These are phyloP conservation scores for Brachirus orientalis DNA, from an alignment of 2,113 vertebrate genomes.

Conservation along the genomic window DNA sequence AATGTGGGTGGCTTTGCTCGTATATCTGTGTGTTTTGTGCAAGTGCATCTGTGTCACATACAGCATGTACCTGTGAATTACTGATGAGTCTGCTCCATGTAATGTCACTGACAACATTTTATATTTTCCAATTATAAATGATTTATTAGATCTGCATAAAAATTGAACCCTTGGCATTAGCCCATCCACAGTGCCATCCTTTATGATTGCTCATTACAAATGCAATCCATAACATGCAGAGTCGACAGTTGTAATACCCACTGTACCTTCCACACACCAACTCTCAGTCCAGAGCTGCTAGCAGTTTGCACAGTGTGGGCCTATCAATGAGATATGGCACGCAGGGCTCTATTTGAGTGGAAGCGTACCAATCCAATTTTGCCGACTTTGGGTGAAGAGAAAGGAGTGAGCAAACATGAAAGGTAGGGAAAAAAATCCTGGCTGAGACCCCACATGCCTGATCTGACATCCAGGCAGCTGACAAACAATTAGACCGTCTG, in stretches of 20 bases:
- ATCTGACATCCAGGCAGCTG: conserved; percentile 72
- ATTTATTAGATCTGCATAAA: conserved; percentile 34
- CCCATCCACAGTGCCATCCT: conserved; percentile 16
- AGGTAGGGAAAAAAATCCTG: conserved; percentile 69
- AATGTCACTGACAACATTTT: conserved; percentile 10
- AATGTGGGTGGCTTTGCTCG: conserved; percentile 10
- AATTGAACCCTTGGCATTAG: conserved; percentile 11
- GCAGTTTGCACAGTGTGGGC: conserved; percentile 60
- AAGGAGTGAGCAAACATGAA: conserved; percentile 63
- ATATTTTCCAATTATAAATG: conserved; percentile 36
- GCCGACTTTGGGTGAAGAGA: conserved; percentile 60
- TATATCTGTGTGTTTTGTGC: conserved; percentile 8
- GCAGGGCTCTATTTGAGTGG: conserved; percentile 65
- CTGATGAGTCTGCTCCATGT: conserved; percentile 5
- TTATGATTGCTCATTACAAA: conserved; percentile 39
- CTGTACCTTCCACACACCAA: conserved; percentile 49
- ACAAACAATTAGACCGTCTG: conserved; percentile 78
- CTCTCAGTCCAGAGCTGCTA: conserved; percentile 59
- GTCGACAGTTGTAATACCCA: conserved; percentile 61
- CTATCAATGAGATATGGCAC: conserved; percentile 70
- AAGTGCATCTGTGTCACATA: conserved; percentile 7
- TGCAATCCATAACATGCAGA: conserved; percentile 48
- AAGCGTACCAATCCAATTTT: conserved; percentile 77
- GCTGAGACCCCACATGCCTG: conserved; percentile 67
- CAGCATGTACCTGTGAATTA: conserved; percentile 9